phyloP scores from a whole-genome alignment of 2,113 vertebrate species.

The Brachypodius melanocephalos region DNA sequence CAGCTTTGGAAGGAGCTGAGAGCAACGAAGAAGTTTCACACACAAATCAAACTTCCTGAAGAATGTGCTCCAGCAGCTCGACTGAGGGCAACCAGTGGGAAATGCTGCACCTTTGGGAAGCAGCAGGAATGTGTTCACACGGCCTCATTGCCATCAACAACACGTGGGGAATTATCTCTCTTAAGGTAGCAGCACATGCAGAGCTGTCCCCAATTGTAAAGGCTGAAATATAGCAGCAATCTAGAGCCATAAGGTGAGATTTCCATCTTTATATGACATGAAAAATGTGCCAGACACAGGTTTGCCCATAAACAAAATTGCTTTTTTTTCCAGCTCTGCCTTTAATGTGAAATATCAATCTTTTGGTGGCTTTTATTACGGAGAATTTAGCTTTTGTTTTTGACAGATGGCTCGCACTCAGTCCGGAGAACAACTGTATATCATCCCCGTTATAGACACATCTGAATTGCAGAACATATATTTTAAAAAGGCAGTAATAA shows the following conservation, averaged over 20 bases:
- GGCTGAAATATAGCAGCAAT: slow-evolving; percentile 67
- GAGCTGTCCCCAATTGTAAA: slow-evolving; percentile 59
- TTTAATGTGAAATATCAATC: slow-evolving; percentile 78
- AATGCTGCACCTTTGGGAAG: not conserved
- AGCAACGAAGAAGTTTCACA: not conserved
- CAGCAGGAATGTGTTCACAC: not conserved
- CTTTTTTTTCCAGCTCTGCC: slow-evolving; percentile 63
- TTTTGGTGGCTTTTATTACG: slow-evolving; percentile 70
- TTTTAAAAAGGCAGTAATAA: slow-evolving; percentile 62
- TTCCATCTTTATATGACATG: slow-evolving; percentile 77
- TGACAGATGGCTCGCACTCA: slow-evolving; percentile 69
- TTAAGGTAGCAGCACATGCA: not conserved
- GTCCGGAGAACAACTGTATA: slow-evolving; percentile 56
- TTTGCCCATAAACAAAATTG: slow-evolving; percentile 77
- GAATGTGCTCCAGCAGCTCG: not conserved
- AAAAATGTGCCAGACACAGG: slow-evolving; percentile 71
- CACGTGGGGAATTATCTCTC: not conserved
- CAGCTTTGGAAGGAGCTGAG: not conserved
- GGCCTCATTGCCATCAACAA: not conserved
- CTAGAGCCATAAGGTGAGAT: slow-evolving; percentile 71
- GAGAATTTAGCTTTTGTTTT: slow-evolving; percentile 72
- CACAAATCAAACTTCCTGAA: not conserved
- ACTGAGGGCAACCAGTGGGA: not conserved
- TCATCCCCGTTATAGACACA: slow-evolving; percentile 67
- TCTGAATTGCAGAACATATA: slow-evolving; percentile 41